Conservation (phyloP, 2,113 vertebrate genomes). For the Leuciscus idus region DNA sequence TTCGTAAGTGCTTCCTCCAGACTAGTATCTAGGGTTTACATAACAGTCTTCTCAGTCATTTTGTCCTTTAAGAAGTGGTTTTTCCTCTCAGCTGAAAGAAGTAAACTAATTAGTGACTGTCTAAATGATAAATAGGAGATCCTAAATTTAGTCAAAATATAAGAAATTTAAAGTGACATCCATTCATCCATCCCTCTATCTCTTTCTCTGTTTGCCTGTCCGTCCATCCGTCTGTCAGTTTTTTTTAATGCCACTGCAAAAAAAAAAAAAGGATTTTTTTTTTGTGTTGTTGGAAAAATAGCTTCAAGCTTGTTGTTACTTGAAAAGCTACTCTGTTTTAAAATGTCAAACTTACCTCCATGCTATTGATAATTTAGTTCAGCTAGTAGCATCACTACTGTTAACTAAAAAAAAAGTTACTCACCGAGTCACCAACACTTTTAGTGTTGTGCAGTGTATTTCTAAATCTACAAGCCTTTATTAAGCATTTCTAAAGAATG, state of each 20-base stretch:
- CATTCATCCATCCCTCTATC: background rate
- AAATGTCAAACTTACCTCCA: background rate
- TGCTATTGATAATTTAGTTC: background rate
- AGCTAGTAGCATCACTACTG: background rate
- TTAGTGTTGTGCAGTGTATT: background rate
- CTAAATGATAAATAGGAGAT: background rate
- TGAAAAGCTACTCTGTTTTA: background rate
- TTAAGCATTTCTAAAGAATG: background rate
- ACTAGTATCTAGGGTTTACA: background rate
- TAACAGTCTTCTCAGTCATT: background rate
- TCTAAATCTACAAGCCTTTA: background rate
- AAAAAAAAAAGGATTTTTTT: background rate
- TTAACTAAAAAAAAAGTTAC: background rate
- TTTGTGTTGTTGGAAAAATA: background rate
- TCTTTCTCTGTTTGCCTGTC: background rate
- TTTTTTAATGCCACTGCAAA: background rate
- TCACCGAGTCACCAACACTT: too few relatives aligned
- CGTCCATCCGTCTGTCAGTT: background rate
- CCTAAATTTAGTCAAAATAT: background rate
- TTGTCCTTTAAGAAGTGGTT: background rate
- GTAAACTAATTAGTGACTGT: background rate
- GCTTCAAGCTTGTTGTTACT: background rate
- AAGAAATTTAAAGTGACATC: background rate
- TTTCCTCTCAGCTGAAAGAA: conserved; percentile 1
- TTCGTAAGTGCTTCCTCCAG: background rate